Base-by-base conservation (phyloP, 2,113 vertebrate genomes). In the Genyomyrus donnyi region DNA sequence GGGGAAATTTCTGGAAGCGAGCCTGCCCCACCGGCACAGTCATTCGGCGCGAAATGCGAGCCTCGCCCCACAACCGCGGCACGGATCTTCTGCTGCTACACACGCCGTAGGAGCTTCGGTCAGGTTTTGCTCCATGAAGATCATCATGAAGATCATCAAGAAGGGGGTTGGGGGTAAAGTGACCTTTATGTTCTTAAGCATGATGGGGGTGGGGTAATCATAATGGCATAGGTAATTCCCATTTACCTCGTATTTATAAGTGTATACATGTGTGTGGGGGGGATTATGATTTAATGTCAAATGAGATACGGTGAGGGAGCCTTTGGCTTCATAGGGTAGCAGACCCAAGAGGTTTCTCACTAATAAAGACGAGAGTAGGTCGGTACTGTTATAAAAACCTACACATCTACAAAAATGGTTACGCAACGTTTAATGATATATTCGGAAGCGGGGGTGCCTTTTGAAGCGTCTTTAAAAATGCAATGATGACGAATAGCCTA, bases 1-100 rank as follows among this genome's bases (percentile, higher is more conserved):
- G 50, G 85, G 74, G 74, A 17, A n/a, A 39, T 53, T 87, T 87
- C 49, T 87, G 85, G 85, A 53, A 53, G 85, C 11, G 49, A 87
- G 50, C 31, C 27, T 35, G 49, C 45, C 3, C 13, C 0, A 1
- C 27, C n/a, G 10, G 85, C 19, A 77, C 15, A 77, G 35, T 77
- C 74, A 77, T 77, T 77, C 35, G 35, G 74, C 35, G 5, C 74
- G 17, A 13, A 35, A 19, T 17, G 24, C 45, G 11, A 50, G 49
- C 46, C 1, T 49, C 11, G 3, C 9, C 24, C 84, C 48, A 56
- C 4, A 50, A 35, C 77, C 77, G 42, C 45, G 2, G 45, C 24
- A 8, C 4, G 19, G 80, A 84, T 5, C 19, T 46, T 45, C 17
- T 84, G 0, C 2, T 84, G 42, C 8, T 42, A 42, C 31, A 46